Percentiles rank a stretch among this genome's conserved stretches.
Conservation (phyloP, 2,888 invertebrate species). For the Fabriciana adippe region DNA sequence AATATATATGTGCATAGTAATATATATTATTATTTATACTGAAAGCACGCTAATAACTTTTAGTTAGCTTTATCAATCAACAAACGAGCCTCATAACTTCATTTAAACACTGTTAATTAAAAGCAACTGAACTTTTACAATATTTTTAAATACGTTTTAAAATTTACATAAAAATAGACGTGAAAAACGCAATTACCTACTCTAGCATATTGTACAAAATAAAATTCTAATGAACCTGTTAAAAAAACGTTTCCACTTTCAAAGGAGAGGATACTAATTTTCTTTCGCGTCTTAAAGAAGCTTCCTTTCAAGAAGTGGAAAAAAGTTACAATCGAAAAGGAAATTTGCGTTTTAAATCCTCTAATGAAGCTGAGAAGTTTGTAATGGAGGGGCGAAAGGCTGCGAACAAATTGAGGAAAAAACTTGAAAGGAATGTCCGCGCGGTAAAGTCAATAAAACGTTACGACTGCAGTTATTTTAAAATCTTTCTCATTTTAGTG, state of each 20-base stretch:
- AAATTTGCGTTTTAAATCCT: constrained; percentile 83
- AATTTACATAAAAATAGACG: constrained; percentile 29
- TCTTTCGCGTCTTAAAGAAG: constrained; percentile 79
- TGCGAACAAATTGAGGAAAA: constrained; percentile 76
- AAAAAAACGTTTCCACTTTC: constrained; percentile 72
- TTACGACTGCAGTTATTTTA: constrained; percentile 9
- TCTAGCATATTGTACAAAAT: constrained; percentile 70
- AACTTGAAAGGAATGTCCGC: constrained; percentile 43
- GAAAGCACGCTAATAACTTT: no score
- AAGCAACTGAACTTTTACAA: no score
- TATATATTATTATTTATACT: no score
- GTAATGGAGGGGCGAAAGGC: constrained; percentile 80
- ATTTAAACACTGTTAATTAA: background rate
- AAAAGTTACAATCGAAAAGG: constrained; percentile 82
- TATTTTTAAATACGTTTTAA: background rate
- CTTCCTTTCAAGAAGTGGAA: constrained; percentile 79
- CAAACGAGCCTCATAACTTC: background rate
- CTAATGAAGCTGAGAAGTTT: constrained; percentile 82
- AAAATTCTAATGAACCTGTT: constrained; percentile 71
- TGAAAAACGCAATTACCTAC: constrained; percentile 55
- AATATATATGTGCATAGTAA: no score
- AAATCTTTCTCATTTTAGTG: background rate
- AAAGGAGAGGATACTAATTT: constrained; percentile 81
- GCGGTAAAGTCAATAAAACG: constrained; percentile 23
- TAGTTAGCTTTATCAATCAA: no score